Evolutionary conservation across 2,888 invertebrate species (phyloP), one percentile per base, ranked within the genome.

Genomic region (Caenorhabditis doughertyi): DNA sequence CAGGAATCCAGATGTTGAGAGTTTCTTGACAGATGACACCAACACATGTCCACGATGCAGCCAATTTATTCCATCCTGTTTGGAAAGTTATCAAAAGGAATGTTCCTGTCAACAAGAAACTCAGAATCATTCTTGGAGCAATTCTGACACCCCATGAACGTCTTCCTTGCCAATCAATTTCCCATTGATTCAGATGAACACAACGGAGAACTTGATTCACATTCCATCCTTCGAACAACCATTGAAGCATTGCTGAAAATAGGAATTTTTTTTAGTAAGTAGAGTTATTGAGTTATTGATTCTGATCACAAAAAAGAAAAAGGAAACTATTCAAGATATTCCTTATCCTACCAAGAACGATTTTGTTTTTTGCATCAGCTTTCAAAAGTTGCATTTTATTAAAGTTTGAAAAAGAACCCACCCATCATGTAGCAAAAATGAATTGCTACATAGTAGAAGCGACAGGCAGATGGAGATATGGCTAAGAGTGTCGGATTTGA

Each of bases 201-300:
- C 25, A n/a, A 8, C 77, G 67, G 9, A 77, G 39, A 29, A 77
- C 68, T 60, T 77, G 77, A 23, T 77, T 77, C 23, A 77, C 77
- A 32, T 77, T 77, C 23, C 32, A 77, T 9, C 29, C 68, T 32
- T 77, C 77, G n/a, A 60, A 25, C 0, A 77, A 18, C 68, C 68
- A 77, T 18, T 77, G 77, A 0, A 53, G 13, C 77, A 77, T 77
- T 32, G 60, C 77, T 76, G 49, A 44, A 74, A 72, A 32, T 7
- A 7, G n/a, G n/a, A n/a, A n/a, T n/a, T n/a, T n/a, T n/a, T n/a
- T n/a, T n/a, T n/a, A n/a, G n/a, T n/a, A n/a, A n/a, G n/a, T n/a
- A n/a, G n/a, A 7, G 35, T 35, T 35, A 35, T 5, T 35, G 35
- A 5, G 35, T 35, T 35, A 9, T 9, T 9, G 35, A 9, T n/a